These are phyloP conservation scores for Drosophila peninsularis DNA, from an alignment of 2,888 invertebrate genomes.

Conservation along the genomic window DNA sequence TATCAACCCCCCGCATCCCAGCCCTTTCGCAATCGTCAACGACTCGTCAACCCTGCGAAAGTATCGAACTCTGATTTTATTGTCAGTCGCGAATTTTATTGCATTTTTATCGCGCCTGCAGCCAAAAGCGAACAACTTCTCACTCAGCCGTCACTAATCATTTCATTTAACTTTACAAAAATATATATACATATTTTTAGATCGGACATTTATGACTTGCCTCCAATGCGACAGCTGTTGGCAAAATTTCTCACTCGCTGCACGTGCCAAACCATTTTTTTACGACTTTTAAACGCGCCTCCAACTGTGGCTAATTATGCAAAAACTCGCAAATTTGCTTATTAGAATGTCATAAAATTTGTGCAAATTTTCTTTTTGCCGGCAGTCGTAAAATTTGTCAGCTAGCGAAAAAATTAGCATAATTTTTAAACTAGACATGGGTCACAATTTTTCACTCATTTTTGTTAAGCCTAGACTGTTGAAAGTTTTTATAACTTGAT, in stretches of 20 bases:
- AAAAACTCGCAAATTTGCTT: slow-evolving; percentile 71
- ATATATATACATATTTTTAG: slow-evolving; percentile 48
- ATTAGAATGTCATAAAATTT: slow-evolving; percentile 71
- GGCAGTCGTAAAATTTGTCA: slow-evolving; percentile 49
- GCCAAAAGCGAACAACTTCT: slow-evolving; percentile 41
- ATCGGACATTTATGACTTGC: slow-evolving; percentile 70
- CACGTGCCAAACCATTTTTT: slow-evolving; percentile 68
- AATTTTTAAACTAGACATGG: slow-evolving; percentile 46
- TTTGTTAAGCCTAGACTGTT: slow-evolving; percentile 22
- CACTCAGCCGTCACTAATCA: slow-evolving; percentile 81
- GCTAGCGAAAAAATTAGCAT: slow-evolving; percentile 48
- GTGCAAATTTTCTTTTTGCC: slow-evolving; percentile 42
- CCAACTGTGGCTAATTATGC: slow-evolving; percentile 63
- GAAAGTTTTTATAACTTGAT: slow-evolving; percentile 51
- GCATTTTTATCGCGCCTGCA: slow-evolving; percentile 79
- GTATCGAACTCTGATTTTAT: slow-evolving; percentile 62
- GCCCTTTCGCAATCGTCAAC: slow-evolving; percentile 23
- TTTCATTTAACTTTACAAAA: slow-evolving; percentile 73
- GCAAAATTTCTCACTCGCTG: slow-evolving; percentile 30
- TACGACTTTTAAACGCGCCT: slow-evolving; percentile 43
- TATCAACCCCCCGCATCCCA: slow-evolving; percentile 13
- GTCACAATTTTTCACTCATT: slow-evolving; percentile 20
- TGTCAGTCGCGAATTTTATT: slow-evolving; percentile 70
- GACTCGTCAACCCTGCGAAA: slow-evolving; percentile 63
- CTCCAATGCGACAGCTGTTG: slow-evolving; percentile 55